Evolutionary conservation across 2,888 invertebrate genomes (phyloP).

Genomic region (Ectemnius continuus): DNA sequence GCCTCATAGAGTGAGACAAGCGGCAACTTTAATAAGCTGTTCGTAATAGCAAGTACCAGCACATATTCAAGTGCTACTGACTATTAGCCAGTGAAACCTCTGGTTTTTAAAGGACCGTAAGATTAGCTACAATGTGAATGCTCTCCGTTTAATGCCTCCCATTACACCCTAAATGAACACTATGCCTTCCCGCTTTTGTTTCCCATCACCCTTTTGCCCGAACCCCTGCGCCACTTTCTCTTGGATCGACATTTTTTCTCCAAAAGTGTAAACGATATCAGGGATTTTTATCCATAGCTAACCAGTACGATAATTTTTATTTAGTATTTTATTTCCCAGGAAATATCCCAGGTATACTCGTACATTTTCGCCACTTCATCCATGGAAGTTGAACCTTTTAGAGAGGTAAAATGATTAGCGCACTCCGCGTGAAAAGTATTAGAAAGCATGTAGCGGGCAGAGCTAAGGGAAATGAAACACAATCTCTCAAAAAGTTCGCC

Average conservation of each 20-base stretch:
- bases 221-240: slow-evolving; percentile 45
- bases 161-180: slow-evolving; percentile 64
- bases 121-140: slow-evolving; percentile 65
- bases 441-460: no score
- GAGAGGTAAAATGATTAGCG: no score
- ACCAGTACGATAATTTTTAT: slow-evolving; percentile 37
- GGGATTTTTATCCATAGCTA: slow-evolving; percentile 35
- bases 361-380: no score
- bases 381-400: no score
- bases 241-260: slow-evolving; percentile 10
- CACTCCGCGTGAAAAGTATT: no score
- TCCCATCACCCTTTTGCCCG: slow-evolving; percentile 28
- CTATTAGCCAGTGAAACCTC: slow-evolving; percentile 30
- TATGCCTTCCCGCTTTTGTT: slow-evolving; percentile 28
- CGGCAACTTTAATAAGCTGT: slow-evolving; percentile 18
- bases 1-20: background rate
- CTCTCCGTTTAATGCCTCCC: slow-evolving; percentile 67
- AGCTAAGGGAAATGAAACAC: background rate
- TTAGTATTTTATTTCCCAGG: slow-evolving; percentile 54
- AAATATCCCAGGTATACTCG: slow-evolving; percentile 29
- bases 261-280: slow-evolving; percentile 47
- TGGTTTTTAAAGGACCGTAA: slow-evolving; percentile 55
- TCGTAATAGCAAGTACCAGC: slow-evolving; percentile 26
- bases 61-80: slow-evolving; percentile 26
- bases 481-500: background rate